These are phyloP conservation scores for Aratinga solstitialis DNA, from an alignment of 2,797 vertebrate genomes.

Conservation along the genomic window DNA sequence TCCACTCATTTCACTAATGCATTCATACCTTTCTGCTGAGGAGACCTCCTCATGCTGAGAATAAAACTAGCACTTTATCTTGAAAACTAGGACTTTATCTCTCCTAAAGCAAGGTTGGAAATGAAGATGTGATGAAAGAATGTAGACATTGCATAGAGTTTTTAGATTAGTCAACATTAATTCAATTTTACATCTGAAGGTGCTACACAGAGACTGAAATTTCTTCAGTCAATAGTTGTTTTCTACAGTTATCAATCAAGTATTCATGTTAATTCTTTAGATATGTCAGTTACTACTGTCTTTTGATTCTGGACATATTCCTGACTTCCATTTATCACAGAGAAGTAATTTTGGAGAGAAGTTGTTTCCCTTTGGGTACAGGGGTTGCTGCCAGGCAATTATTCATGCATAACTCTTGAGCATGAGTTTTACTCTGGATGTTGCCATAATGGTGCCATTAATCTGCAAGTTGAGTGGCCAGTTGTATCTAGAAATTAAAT, in stretches of 20 bases:
- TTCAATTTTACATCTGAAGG: background rate
- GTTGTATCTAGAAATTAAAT: background rate
- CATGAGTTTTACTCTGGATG: background rate
- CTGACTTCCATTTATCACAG: background rate
- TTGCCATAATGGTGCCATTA: background rate
- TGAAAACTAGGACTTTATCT: background rate
- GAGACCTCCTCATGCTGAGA: background rate
- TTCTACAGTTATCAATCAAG: background rate
- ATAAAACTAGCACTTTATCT: background rate
- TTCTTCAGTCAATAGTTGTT: background rate
- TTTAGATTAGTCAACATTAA: background rate
- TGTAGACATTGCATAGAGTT: background rate
- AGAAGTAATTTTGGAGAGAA: background rate
- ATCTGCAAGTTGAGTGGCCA: background rate
- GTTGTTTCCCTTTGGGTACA: background rate
- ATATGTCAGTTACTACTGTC: background rate
- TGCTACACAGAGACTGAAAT: background rate
- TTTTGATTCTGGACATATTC: background rate
- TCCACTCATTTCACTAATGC: background rate
- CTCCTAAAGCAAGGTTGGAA: background rate
- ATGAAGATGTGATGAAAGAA: background rate
- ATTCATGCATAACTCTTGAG: background rate
- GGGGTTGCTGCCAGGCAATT: background rate
- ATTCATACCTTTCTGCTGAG: background rate
- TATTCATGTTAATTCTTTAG: background rate